These are phyloP conservation scores for Lasioglossum zephyrum DNA, from an alignment of 2,888 invertebrate species.

Conservation along the genomic window DNA sequence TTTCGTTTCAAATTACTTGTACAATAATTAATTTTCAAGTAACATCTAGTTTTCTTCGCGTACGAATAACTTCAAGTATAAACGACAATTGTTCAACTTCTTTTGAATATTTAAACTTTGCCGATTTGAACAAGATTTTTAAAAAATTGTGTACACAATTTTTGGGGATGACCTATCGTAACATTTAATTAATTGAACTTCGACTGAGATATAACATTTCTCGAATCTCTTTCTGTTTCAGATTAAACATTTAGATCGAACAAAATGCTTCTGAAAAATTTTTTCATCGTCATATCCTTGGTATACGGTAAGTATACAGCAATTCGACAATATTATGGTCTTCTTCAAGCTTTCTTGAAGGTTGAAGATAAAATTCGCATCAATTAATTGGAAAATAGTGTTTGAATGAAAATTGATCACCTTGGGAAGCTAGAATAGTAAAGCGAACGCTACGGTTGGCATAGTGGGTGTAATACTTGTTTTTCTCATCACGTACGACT, in stretches of 20 bases:
- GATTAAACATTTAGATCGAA: slow-evolving; percentile 73
- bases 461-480: neutral
- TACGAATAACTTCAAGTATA: no score
- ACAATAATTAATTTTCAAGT: neutral
- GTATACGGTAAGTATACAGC: slow-evolving; percentile 73
- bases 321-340: neutral
- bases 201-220: neutral
- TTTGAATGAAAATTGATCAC: neutral
- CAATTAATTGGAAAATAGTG: neutral
- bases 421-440: neutral
- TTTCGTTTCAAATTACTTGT: neutral
- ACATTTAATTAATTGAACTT: neutral
- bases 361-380: neutral
- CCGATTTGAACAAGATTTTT: no score
- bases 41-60: neutral
- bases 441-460: neutral
- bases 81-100: no score
- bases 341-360: neutral
- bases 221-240: slow-evolving; percentile 65
- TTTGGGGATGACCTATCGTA: neutral
- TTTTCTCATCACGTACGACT: neutral
- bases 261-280: slow-evolving; percentile 77
- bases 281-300: slow-evolving; percentile 73
- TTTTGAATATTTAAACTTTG: no score
- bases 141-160: neutral